Conservation (phyloP, 2,888 invertebrate genomes). For the Orthosia cruda region DNA sequence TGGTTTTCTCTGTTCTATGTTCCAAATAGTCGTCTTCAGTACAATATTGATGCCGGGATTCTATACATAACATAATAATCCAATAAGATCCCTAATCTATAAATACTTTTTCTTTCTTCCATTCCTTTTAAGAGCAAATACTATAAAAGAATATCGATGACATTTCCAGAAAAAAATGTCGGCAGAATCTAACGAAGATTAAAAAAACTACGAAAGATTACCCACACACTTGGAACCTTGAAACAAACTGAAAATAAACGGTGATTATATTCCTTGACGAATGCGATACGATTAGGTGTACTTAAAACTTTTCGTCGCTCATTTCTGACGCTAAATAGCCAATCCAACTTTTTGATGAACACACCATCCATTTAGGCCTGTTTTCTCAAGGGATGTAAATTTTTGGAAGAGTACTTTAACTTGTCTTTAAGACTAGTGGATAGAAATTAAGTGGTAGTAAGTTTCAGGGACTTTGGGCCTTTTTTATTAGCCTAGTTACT, state of each 20-base stretch:
- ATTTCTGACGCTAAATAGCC: constrained; percentile 75
- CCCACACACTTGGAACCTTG: constrained; percentile 3
- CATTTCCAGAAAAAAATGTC: not conserved
- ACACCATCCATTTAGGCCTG: constrained; percentile 60
- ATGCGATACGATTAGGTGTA: constrained; percentile 68
- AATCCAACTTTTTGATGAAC: constrained; percentile 79
- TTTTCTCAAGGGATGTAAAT: constrained; percentile 26
- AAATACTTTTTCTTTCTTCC: too few relatives aligned
- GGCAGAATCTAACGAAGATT: not conserved
- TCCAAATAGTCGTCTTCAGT: too few relatives aligned
- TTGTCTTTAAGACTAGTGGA: constrained; percentile 5
- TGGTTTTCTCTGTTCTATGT: too few relatives aligned
- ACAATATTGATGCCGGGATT: too few relatives aligned
- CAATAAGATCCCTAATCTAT: too few relatives aligned
- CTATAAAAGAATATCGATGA: too few relatives aligned
- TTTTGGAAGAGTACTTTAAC: constrained; percentile 23
- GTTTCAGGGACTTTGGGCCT: constrained; percentile 5
- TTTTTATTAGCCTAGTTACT: not conserved
- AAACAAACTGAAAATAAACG: constrained; percentile 54
- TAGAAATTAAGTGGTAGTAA: not conserved
- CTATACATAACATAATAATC: too few relatives aligned
- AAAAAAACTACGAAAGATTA: constrained; percentile 11
- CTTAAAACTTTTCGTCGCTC: constrained; percentile 65
- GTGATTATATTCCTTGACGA: constrained; percentile 70
- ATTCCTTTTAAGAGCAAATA: too few relatives aligned